Conservation (phyloP, 2,113 vertebrate species). For the Eulemur rufifrons region DNA sequence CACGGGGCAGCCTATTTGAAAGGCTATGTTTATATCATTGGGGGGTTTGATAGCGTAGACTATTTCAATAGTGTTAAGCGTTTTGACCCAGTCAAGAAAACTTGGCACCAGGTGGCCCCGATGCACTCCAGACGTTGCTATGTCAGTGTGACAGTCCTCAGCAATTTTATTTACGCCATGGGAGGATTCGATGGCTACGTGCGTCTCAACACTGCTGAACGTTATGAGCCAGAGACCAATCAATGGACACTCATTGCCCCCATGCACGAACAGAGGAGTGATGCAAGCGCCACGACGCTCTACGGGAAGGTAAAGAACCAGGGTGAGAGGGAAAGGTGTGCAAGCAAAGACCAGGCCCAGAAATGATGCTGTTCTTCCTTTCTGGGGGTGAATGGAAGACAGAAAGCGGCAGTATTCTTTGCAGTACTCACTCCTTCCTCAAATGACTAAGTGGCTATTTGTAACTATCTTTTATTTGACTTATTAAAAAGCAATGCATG, state of each 20-base stretch:
- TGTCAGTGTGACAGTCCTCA: conserved; percentile 86
- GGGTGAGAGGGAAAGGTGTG: rapidly evolving
- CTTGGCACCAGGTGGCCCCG: conserved; percentile 87
- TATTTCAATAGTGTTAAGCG: conserved; percentile 88
- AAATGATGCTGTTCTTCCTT: neutral
- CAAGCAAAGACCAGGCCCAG: neutral
- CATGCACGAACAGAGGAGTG: conserved; percentile 88
- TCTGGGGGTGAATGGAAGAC: neutral
- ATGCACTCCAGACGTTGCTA: conserved; percentile 90
- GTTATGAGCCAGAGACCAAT: conserved; percentile 87
- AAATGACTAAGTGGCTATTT: neutral
- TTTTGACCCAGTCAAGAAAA: conserved; percentile 84
- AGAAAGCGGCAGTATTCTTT: neutral
- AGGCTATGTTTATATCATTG: conserved; percentile 87
- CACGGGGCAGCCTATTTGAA: conserved; percentile 85
- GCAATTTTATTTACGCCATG: conserved; percentile 85
- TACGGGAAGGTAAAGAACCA: conserved; percentile 83
- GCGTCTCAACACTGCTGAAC: conserved; percentile 87
- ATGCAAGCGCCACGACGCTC: conserved; percentile 86
- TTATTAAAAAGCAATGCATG: neutral
- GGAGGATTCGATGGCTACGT: conserved; percentile 90
- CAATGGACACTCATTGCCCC: conserved; percentile 88
- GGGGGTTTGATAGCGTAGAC: conserved; percentile 86
- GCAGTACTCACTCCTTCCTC: neutral
- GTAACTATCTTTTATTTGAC: neutral